phyloP scores from a whole-genome alignment of 2,888 invertebrate species.

The Standfussiana lucernea region DNA sequence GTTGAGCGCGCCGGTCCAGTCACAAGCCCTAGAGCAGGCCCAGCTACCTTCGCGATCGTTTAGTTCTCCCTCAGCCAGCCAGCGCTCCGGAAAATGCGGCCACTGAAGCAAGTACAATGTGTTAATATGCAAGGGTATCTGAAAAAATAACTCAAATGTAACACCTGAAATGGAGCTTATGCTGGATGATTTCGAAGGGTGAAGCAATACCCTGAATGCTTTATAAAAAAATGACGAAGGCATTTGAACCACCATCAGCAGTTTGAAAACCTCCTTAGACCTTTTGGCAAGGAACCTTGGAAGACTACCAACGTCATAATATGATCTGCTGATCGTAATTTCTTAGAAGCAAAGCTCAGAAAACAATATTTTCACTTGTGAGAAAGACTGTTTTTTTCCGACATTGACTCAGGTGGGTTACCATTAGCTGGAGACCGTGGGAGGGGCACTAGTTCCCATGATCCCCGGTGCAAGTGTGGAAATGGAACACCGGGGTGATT shows the following conservation, averaged over 20 bases:
- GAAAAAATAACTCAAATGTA: slow-evolving; percentile 47
- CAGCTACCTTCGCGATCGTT: slow-evolving; percentile 74
- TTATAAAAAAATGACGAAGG: too few species aligned
- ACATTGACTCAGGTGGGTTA: not conserved
- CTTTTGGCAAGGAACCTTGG: not conserved
- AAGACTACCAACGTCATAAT: not conserved
- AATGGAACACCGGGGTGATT: too few species aligned
- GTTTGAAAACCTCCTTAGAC: not conserved
- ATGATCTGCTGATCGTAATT: not conserved
- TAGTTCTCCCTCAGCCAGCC: slow-evolving; percentile 83
- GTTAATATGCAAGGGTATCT: slow-evolving; percentile 58
- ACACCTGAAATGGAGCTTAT: not conserved
- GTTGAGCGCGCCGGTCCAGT: slow-evolving; percentile 86
- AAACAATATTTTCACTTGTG: not conserved
- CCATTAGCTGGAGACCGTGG: too few species aligned
- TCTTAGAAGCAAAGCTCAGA: not conserved
- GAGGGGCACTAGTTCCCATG: too few species aligned
- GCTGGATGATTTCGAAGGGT: not conserved
- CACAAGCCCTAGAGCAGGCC: slow-evolving; percentile 82
- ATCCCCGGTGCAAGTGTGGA: too few species aligned
- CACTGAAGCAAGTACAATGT: slow-evolving; percentile 75
- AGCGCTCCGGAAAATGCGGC: slow-evolving; percentile 86
- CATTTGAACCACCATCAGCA: not conserved
- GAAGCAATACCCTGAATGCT: not conserved
- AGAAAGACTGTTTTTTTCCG: not conserved